Evolutionary conservation across 2,797 vertebrate genomes (phyloP), one percentile per base, ranked within the genome.

Genomic region (Thripadectes ignobilis): DNA sequence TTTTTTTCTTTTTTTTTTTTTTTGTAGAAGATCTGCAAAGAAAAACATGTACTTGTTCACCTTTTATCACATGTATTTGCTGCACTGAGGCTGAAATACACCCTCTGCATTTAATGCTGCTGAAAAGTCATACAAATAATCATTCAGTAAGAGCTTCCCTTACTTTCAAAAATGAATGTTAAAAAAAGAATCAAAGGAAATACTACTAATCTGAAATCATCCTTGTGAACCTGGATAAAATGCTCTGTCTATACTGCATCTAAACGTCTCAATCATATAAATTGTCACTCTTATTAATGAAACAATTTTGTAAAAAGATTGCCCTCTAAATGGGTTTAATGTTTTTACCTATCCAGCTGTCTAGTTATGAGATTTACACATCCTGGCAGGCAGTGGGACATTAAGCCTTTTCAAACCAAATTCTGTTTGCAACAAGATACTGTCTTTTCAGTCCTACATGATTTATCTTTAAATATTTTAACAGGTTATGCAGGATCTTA

Each of bases 261-360:
- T 79, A 94, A 97, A 96, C 58, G 91, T 96, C 95, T 96, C 95
- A 95, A 73, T 96, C 95, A 97, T 97, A 97, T 90, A 97, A 97
- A 97, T 97, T 97, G 96, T 97, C 96, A 96, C 95, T 97, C 96
- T 97, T 97, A 96, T 95, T 98, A 97, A 98, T 98, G 97, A 98
- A 97, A 97, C 94, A 91, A 95, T 97, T 98, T 97, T 93, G 91
- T 94, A 95, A 96, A 97, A 97, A 97, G 95, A 97, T 96, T 97
- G 95, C 95, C 87, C 92, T 97, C 93, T 97, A 94, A 97, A 97
- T 96, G 95, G 88, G 89, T 93, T 97, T 95, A 93, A 91, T 96
- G 88, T 95, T 97, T 96, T 95, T 92, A 97, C 96, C 88, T 97
- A 83, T 88, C 94, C 94, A 95, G 80, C 96, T 95, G 96, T 96